Conservation (phyloP, 2,797 vertebrate genomes). For the Loriculus beryllinus region DNA sequence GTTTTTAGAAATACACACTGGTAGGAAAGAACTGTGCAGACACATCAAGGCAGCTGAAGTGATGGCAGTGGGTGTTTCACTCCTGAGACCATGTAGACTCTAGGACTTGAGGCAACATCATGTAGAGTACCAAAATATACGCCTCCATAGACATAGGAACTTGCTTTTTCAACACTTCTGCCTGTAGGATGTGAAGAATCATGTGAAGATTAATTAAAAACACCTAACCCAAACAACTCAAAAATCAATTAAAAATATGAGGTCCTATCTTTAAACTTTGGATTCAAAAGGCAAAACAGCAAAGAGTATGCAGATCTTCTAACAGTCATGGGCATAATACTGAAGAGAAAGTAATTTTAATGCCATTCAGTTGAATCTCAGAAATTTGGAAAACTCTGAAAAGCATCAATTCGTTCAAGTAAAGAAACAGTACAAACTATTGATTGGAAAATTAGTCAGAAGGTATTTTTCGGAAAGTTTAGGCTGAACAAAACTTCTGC, state of each 20-base stretch:
- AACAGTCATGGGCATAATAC: not conserved
- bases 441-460: not conserved
- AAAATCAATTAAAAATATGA: not conserved
- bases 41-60: not conserved
- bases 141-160: not conserved
- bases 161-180: not conserved
- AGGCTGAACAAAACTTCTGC: not conserved
- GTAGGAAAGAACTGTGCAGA: not conserved
- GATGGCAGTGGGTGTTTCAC: not conserved
- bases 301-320: not conserved
- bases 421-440: not conserved
- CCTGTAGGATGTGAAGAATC: not conserved
- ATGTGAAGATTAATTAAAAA: not conserved
- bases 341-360: not conserved
- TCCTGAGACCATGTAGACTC: not conserved
- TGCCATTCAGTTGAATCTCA: not conserved
- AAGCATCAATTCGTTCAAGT: not conserved
- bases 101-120: not conserved
- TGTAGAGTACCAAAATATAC: not conserved
- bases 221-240: not conserved
- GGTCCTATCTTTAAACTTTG: not conserved
- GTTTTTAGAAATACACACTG: not conserved
- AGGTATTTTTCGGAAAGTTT: not conserved
- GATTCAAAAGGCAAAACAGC: not conserved
- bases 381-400: not conserved